These are phyloP conservation scores for Aspidapion aeneum DNA, from an alignment of 2,888 invertebrate species.

Conservation along the genomic window DNA sequence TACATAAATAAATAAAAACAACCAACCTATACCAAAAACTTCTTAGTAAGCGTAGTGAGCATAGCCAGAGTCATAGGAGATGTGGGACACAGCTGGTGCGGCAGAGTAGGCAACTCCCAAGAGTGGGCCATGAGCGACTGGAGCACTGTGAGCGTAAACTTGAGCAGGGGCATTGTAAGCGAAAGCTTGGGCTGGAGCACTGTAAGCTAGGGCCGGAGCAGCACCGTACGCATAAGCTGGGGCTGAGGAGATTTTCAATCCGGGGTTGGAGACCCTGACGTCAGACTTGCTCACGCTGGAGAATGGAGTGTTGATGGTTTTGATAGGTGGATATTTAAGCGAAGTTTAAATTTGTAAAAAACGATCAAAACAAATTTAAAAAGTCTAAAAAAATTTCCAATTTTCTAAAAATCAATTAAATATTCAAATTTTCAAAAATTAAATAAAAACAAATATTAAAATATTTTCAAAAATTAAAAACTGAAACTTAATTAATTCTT, in stretches of 20 bases:
- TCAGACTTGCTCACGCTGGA: constrained; percentile 68
- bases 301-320: constrained; percentile 69
- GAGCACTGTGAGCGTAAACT: constrained; percentile 25
- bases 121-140: constrained; percentile 18
- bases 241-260: constrained; percentile 40
- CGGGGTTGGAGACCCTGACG: constrained; percentile 67
- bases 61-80: constrained; percentile 50
- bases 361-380: too few species aligned
- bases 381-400: too few species aligned
- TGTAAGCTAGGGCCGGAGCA: constrained; percentile 43
- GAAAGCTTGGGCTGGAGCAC: constrained; percentile 59
- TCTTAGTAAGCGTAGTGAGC: constrained; percentile 32
- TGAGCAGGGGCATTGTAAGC: too few species aligned
- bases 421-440: too few species aligned
- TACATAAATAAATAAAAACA: too few species aligned
- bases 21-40: too few species aligned
- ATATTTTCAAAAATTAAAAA: too few species aligned
- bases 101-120: constrained; percentile 46
- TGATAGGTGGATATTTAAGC: constrained; percentile 67
- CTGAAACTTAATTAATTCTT: too few species aligned
- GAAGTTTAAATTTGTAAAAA: too few species aligned
- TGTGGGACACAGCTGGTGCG: constrained; percentile 60
- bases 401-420: too few species aligned
- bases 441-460: too few species aligned
- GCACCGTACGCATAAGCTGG: constrained; percentile 22